A percentile compares a stretch with the other conserved stretches of the same genome.
Evolutionary conservation across 2,113 vertebrate genomes (phyloP).

Genomic region (Bettongia penicillata): DNA sequence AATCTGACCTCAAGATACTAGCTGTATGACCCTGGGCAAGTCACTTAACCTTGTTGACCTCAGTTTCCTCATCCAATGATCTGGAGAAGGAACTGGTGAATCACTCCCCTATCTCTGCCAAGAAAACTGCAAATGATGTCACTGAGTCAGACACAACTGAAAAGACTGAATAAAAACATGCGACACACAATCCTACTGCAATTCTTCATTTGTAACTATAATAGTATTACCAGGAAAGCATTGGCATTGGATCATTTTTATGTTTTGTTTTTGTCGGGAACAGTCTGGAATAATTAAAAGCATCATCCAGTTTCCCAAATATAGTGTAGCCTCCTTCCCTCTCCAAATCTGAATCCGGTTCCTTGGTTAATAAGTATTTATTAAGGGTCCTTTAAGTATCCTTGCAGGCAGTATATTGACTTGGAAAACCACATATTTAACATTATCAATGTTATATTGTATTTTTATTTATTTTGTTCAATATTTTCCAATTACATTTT

Average conservation of each 20-base stretch:
- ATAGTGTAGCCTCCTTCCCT: background rate
- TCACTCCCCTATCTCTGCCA: background rate
- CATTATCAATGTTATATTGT: background rate
- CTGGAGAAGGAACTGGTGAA: background rate
- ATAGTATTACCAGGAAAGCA: background rate
- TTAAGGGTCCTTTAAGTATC: background rate
- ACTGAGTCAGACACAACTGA: background rate
- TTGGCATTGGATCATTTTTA: background rate
- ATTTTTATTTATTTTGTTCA: background rate
- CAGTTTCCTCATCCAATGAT: background rate
- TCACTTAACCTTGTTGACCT: background rate
- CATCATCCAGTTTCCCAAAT: background rate
- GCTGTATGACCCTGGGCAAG: background rate
- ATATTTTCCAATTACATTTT: background rate
- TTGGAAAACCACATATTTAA: background rate
- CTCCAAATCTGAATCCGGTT: background rate
- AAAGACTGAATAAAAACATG: background rate
- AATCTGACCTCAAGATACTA: background rate
- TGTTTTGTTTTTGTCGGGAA: background rate
- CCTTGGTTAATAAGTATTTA: background rate
- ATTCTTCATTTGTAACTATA: background rate
- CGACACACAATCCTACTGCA: background rate
- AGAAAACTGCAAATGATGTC: background rate
- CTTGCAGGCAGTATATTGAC: background rate
- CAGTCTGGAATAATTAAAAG: background rate